These are phyloP conservation scores for Takifugu flavidus DNA, from an alignment of 2,113 vertebrate genomes.

Conservation along the genomic window DNA sequence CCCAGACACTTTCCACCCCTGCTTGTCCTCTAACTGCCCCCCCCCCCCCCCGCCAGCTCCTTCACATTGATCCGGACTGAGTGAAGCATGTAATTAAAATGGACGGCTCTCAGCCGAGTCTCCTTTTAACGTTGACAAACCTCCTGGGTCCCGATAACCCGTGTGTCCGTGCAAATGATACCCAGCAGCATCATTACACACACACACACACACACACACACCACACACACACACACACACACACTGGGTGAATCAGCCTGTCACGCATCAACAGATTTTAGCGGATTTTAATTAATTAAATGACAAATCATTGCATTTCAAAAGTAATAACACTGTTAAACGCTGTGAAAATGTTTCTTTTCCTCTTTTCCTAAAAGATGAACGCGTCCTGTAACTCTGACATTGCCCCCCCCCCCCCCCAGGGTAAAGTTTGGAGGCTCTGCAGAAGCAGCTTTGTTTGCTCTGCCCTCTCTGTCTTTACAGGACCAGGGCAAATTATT, in stretches of 20 bases:
- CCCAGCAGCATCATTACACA: no score
- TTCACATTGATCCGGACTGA: slow-evolving; percentile 18
- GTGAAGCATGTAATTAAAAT: slow-evolving; percentile 51
- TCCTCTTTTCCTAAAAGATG: neutral
- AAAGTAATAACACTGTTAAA: slow-evolving; percentile 17
- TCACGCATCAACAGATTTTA: no score
- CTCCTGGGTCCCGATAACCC: slow-evolving; percentile 13
- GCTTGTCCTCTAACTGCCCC: neutral
- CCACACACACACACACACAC: no score
- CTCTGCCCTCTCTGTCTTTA: slow-evolving; percentile 23
- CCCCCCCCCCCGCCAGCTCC: slow-evolving; percentile 4
- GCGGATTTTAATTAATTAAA: slow-evolving; percentile 15
- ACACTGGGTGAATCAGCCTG: no score
- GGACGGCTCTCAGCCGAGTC: slow-evolving; percentile 22
- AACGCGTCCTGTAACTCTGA: slow-evolving; percentile 8
- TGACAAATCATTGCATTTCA: slow-evolving; percentile 24
- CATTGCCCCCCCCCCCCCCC: neutral
- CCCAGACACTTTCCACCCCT: neutral
- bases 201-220: no score
- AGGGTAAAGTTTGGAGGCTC: slow-evolving; percentile 7
- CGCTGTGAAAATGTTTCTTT: slow-evolving; percentile 1
- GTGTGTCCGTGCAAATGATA: slow-evolving; percentile 6
- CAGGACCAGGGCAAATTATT: slow-evolving; percentile 27
- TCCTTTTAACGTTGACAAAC: slow-evolving; percentile 2
- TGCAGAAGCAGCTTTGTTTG: slow-evolving; percentile 20